Conservation (phyloP, 2,113 vertebrate genomes). For the Rhabdornis inornatus region DNA sequence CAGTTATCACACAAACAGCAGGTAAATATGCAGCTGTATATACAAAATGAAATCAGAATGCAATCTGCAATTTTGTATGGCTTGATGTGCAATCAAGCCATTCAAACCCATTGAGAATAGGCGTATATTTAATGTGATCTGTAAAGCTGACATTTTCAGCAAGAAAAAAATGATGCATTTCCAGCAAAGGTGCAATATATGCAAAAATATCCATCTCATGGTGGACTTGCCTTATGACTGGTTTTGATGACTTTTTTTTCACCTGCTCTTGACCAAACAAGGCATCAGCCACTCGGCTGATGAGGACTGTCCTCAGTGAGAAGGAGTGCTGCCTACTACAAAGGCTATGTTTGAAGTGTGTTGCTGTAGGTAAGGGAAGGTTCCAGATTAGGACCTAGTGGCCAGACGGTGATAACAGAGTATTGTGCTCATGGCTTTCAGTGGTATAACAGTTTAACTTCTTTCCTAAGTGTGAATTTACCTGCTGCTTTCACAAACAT, state of each 20-base stretch:
- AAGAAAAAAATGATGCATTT: not conserved
- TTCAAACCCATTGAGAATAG: not conserved
- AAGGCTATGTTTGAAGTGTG: not conserved
- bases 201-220: not conserved
- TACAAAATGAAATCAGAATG: not conserved
- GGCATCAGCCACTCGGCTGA: not conserved
- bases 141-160: not conserved
- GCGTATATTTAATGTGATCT: not conserved
- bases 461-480: not conserved
- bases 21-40: not conserved
- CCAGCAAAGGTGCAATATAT: not conserved
- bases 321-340: not conserved
- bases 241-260: not conserved
- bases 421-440: not conserved
- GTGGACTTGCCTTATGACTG: not conserved
- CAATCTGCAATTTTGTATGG: not conserved
- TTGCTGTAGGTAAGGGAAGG: not conserved
- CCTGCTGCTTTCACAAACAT: not conserved
- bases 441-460: not conserved
- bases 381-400: not conserved
- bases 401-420: not conserved
- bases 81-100: not conserved
- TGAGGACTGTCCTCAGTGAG: not conserved
- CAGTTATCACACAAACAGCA: not conserved
- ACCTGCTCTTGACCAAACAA: not conserved